phyloP scores from a whole-genome alignment of 2,888 invertebrate species.

The Protodeltote pygarga region DNA sequence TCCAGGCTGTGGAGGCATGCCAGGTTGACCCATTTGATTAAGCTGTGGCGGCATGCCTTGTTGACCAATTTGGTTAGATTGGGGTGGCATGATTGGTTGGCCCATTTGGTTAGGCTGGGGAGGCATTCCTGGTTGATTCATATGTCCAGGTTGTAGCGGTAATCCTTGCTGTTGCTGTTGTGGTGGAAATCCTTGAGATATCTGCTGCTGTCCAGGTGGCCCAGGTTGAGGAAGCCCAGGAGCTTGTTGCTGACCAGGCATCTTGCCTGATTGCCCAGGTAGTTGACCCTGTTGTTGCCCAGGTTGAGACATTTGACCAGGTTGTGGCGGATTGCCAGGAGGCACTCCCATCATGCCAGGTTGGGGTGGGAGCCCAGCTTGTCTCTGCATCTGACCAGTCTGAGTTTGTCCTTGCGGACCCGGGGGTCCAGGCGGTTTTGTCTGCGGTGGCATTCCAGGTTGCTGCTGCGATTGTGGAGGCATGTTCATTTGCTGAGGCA shows the following conservation, averaged over 20 bases:
- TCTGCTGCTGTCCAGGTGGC: too few species aligned
- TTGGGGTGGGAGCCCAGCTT: constrained; percentile 30
- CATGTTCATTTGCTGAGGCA: constrained; percentile 49
- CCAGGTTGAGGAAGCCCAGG: constrained; percentile 43
- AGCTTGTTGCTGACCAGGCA: constrained; percentile 46
- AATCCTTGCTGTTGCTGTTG: constrained; percentile 26
- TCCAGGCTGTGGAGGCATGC: constrained; percentile 21
- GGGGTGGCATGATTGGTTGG: constrained; percentile 29
- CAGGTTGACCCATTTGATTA: constrained; percentile 17
- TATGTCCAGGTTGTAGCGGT: constrained; percentile 45
- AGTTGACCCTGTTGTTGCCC: constrained; percentile 40
- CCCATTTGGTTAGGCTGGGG: constrained; percentile 29
- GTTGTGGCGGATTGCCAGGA: constrained; percentile 11
- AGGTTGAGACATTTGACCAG: constrained; percentile 18
- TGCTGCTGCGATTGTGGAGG: constrained; percentile 36
- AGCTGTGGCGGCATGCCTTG: constrained; percentile 19
- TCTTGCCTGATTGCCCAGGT: constrained; percentile 31
- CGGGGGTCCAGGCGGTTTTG: constrained; percentile 41
- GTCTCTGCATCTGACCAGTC: constrained; percentile 43
- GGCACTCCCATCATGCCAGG: constrained; percentile 35
- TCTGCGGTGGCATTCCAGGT: constrained; percentile 39
- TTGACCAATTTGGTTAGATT: constrained; percentile 22
- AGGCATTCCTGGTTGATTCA: constrained; percentile 21
- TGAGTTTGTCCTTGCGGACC: constrained; percentile 37
- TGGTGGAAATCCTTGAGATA: too few species aligned